phyloP scores from a whole-genome alignment of 2,888 invertebrate species.

The Dilophus febrilis region DNA sequence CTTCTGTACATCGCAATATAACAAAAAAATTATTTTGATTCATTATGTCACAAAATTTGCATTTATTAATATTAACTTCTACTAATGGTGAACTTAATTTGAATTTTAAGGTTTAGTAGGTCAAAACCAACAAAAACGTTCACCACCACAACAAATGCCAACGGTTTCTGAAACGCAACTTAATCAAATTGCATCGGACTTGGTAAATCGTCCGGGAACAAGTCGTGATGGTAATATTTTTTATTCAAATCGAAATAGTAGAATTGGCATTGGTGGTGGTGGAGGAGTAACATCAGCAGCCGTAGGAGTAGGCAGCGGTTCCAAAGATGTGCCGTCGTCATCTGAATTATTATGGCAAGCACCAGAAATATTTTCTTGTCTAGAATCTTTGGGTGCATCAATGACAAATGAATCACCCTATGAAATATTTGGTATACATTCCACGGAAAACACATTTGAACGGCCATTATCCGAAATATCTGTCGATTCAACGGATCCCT shows the following conservation, averaged over 20 bases:
- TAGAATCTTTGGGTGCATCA: slow-evolving; percentile 25
- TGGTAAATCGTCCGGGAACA: slow-evolving; percentile 28
- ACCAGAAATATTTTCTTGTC: slow-evolving; percentile 28
- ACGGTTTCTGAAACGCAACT: slow-evolving; percentile 27
- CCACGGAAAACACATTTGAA: slow-evolving; percentile 25
- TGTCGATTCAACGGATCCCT: slow-evolving; percentile 28
- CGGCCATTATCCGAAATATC: slow-evolving; percentile 31
- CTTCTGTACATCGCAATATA: background rate
- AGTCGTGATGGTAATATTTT: slow-evolving; percentile 20
- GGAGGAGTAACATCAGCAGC: slow-evolving; percentile 18
- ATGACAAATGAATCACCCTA: slow-evolving; percentile 27
- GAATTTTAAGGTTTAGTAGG: slow-evolving; percentile 9
- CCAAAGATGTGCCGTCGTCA: slow-evolving; percentile 21
- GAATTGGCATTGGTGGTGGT: background rate
- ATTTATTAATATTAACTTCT: background rate
- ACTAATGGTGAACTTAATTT: background rate
- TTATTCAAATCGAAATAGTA: background rate
- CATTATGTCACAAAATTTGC: background rate
- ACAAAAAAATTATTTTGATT: slow-evolving; percentile 2
- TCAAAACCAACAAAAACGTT: slow-evolving; percentile 19
- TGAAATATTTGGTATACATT: slow-evolving; percentile 26
- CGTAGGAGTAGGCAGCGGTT: slow-evolving; percentile 25
- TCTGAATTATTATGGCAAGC: slow-evolving; percentile 28
- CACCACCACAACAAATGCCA: slow-evolving; percentile 28
- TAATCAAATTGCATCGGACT: slow-evolving; percentile 19